phyloP scores from a whole-genome alignment of 37 sponge, comb jelly and placozoan species.

The Geodia barretti region DNA sequence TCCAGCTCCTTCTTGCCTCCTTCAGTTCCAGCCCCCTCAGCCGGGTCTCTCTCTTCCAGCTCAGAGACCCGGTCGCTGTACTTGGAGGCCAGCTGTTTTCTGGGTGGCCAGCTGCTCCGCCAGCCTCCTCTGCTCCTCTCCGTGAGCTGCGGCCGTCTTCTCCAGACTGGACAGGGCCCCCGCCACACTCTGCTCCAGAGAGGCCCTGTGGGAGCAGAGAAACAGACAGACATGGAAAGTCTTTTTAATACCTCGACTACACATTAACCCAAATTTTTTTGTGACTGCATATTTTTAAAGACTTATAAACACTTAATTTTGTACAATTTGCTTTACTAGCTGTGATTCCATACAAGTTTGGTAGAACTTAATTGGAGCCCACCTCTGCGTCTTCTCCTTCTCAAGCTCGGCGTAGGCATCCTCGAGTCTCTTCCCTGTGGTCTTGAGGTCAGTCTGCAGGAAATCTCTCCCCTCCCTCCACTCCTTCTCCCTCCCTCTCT shows the following conservation, averaged over 20 bases:
- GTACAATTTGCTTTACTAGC: no score
- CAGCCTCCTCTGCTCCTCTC: conserved; percentile 36
- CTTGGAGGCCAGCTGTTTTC: conserved; percentile 38
- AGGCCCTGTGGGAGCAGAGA: background rate
- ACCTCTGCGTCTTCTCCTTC: conserved; percentile 56
- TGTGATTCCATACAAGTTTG: no score
- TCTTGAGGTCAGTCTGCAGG: conserved; percentile 60
- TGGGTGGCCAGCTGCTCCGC: conserved; percentile 35
- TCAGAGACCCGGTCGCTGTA: conserved; percentile 42
- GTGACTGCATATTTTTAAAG: background rate
- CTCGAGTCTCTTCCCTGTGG: conserved; percentile 53
- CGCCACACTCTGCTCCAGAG: conserved; percentile 21
- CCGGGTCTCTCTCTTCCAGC: conserved; percentile 30
- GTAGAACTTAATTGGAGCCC: background rate
- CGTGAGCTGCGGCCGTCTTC: conserved; percentile 15
- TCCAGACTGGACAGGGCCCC: conserved; percentile 26
- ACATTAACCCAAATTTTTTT: no score
- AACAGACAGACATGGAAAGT: background rate
- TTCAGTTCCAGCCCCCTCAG: conserved; percentile 6
- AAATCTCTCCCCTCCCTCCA: conserved; percentile 26
- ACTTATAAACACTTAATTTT: background rate
- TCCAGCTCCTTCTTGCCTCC: conserved; percentile 24
- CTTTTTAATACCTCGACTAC: no score
- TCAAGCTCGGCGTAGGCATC: conserved; percentile 8
- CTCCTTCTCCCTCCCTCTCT: conserved; percentile 1